Conservation (phyloP, 2,888 invertebrate species). For the Orchesella flavescens region DNA sequence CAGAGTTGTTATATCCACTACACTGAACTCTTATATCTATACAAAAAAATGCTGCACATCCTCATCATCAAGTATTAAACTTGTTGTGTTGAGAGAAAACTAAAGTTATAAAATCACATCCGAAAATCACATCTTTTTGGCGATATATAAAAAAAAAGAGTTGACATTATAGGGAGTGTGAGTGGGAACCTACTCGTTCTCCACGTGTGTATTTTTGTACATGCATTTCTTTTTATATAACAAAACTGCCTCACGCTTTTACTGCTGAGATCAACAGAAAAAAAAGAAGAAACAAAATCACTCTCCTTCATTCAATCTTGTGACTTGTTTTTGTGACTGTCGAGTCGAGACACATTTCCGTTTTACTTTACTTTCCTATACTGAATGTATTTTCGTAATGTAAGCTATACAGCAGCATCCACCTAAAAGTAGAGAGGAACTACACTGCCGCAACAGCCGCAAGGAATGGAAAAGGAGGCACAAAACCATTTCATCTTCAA, state of each 20-base stretch:
- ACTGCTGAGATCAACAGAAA: slow-evolving; percentile 46
- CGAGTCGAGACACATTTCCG: slow-evolving; percentile 24
- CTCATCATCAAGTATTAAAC: background rate
- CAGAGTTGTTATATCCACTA: background rate
- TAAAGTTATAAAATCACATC: slow-evolving; percentile 23
- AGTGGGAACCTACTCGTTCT: background rate
- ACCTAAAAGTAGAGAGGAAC: slow-evolving; percentile 11
- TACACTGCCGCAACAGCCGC: slow-evolving; percentile 54
- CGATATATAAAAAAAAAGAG: slow-evolving; percentile 13
- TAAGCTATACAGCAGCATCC: slow-evolving; percentile 15
- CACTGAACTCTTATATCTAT: no score
- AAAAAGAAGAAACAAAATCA: slow-evolving; percentile 41
- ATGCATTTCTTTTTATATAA: no score
- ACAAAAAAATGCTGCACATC: background rate
- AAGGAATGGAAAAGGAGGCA: slow-evolving; percentile 37
- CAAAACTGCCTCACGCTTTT: no score
- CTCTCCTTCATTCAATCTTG: slow-evolving; percentile 44
- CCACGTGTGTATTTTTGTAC: background rate
- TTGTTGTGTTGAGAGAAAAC: background rate
- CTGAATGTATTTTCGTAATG: no score
- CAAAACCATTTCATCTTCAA: slow-evolving; percentile 44
- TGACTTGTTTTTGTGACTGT: slow-evolving; percentile 36
- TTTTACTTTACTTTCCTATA: background rate
- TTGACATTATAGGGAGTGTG: background rate
- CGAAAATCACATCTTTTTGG: slow-evolving; percentile 33